Percentiles rank a stretch among this genome's conserved stretches.
Evolutionary conservation across 2,113 vertebrate genomes (phyloP).

Genomic region (Trogon melanurus): DNA sequence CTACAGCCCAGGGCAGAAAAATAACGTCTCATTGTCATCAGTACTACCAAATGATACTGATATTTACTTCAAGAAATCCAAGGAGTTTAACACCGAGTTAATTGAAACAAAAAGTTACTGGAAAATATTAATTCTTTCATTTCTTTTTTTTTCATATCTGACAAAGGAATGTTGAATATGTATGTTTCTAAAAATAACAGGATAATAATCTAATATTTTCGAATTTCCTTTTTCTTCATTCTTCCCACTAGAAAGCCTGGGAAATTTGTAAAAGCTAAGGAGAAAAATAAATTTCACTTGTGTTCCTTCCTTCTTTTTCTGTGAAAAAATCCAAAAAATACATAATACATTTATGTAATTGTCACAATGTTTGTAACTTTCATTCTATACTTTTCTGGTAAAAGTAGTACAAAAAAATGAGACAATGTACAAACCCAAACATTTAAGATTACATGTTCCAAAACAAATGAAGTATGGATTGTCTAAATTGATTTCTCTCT

Average conservation of each 20-base stretch:
- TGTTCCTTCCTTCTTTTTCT: neutral
- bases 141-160: neutral
- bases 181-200: neutral
- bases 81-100: neutral
- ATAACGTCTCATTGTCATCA: neutral
- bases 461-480: neutral
- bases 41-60: neutral
- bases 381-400: neutral
- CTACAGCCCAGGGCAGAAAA: neutral
- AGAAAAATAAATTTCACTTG: neutral
- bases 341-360: neutral
- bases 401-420: neutral
- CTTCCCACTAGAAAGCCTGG: neutral
- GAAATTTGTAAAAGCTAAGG: neutral
- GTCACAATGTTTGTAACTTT: neutral
- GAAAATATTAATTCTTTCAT: neutral
- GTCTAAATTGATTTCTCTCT: constrained; percentile 28
- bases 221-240: neutral
- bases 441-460: neutral
- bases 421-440: neutral
- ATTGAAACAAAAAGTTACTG: neutral
- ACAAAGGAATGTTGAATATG: neutral
- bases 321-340: neutral
- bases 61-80: neutral
- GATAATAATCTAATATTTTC: neutral